Evolutionary conservation across 2,113 vertebrate species (phyloP), one percentile per base, ranked within the genome.

Genomic region (Tonatia bakeri): DNA sequence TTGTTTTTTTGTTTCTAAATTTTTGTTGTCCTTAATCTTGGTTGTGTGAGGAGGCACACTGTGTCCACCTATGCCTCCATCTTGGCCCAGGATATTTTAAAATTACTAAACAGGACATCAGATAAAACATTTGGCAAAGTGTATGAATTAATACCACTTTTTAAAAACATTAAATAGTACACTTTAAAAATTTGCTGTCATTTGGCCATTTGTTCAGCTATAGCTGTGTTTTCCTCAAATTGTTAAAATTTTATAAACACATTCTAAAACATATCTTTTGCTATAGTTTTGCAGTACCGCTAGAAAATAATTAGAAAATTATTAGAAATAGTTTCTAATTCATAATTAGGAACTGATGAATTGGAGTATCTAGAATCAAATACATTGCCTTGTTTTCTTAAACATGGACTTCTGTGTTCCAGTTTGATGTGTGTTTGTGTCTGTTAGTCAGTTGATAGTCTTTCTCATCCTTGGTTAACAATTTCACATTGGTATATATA

Each of bases 41-140:
- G 43, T 43, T 43, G 43, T 43, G 43, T 6, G 43, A 43, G 9
- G 43, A 43, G 43, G 43, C 43, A 43, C 43, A 43, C n/a, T n/a
- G 43, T 43, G 43, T 43, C 43, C 43, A 43, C 43, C 43, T 43
- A 43, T 7, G 6, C 6, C 43, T 43, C 43, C 43, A 6, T 43
- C 43, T 43, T 43, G 43, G 43, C 43, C 43, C 43, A 43, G 43
- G 98, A 83, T 67, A n/a, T 82, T 88, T 87, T 83, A 69, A 77
- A 56, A 50, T 81, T 96, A 67, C 36, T 90, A 50, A 88, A 61
- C 11, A 89, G 24, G 38, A 33, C 79, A 87, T 80, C 73, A 90
- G 50, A 43, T 87, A 90, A 61, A 31, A 33, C 1, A 81, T 36
- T 54, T 85, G 36, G 14, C 14, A 75, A 26, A 79, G n/a, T 90